A percentile compares a stretch with the other conserved stretches of the same genome.
These are phyloP conservation scores for Emberiza fucata DNA, from an alignment of 2,113 vertebrate genomes.

Conservation along the genomic window DNA sequence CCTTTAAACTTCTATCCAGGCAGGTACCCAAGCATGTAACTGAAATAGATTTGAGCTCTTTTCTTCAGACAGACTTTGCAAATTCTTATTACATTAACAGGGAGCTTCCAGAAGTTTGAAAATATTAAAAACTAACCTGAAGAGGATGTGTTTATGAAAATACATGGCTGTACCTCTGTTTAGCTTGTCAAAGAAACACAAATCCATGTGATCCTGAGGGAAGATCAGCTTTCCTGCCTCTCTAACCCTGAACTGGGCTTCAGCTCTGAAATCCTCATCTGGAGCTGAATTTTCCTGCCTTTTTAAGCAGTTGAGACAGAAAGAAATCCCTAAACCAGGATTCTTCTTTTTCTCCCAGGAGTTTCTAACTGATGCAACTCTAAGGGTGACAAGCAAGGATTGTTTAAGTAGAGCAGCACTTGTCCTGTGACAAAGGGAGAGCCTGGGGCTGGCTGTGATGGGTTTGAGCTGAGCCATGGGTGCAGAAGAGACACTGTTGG, in stretches of 20 bases:
- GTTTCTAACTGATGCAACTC: background rate
- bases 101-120: background rate
- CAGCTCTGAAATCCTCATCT: background rate
- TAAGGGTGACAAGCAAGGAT: background rate
- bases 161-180: background rate
- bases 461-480: background rate
- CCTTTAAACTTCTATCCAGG: background rate
- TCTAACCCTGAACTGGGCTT: background rate
- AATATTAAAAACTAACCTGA: background rate
- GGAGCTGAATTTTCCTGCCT: background rate
- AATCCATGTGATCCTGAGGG: background rate
- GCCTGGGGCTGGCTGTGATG: background rate
- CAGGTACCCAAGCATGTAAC: background rate
- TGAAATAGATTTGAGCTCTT: background rate
- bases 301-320: background rate
- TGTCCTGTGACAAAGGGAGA: background rate
- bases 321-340: background rate
- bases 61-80: background rate
- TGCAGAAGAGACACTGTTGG: background rate
- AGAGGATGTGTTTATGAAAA: background rate
- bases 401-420: background rate
- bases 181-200: background rate
- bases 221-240: background rate
- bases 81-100: background rate
- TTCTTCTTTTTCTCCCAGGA: background rate